These are phyloP conservation scores for Scaptomyza pallida DNA, from an alignment of 1,140 invertebrate genomes.

Conservation along the genomic window DNA sequence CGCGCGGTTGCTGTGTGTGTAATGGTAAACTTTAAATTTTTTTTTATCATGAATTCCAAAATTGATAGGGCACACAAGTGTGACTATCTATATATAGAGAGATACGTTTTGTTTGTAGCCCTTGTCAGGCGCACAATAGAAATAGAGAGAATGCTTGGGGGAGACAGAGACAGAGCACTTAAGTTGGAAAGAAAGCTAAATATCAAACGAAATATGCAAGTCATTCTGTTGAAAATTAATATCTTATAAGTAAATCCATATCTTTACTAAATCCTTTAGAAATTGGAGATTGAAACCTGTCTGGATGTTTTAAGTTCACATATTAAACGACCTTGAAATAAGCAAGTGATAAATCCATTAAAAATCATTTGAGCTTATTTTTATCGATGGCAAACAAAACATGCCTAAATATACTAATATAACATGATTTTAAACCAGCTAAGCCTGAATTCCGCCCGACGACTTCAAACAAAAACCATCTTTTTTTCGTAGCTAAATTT, in stretches of 20 bases:
- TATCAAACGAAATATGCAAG: conserved; percentile 18
- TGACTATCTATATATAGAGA: conserved; percentile 29
- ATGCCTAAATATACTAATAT: conserved; percentile 51
- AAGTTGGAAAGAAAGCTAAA: conserved; percentile 22
- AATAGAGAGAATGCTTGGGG: not conserved
- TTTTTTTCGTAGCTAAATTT: too few relatives aligned
- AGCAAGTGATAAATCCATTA: conserved; percentile 61
- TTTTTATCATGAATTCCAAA: conserved; percentile 69
- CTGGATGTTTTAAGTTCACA: conserved; percentile 40
- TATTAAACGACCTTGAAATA: conserved; percentile 62
- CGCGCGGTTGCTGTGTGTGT: conserved; percentile 52
- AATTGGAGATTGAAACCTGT: conserved; percentile 34
- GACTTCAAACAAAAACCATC: conserved; percentile 1
- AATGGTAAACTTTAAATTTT: conserved; percentile 54
- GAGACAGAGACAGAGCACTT: not conserved
- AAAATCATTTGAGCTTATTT: conserved; percentile 41
- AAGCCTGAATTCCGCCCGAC: not conserved
- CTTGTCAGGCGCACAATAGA: not conserved
- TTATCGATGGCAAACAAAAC: conserved; percentile 11
- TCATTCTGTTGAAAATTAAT: too few relatives aligned
- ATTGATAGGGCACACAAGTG: conserved; percentile 69
- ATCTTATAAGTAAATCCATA: not conserved
- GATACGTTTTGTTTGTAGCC: not conserved
- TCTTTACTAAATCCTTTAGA: conserved; percentile 7
- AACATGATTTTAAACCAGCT: conserved; percentile 42